phyloP scores from a whole-genome alignment of 1,140 invertebrate genomes.

The Drosophila lacteicornis region DNA sequence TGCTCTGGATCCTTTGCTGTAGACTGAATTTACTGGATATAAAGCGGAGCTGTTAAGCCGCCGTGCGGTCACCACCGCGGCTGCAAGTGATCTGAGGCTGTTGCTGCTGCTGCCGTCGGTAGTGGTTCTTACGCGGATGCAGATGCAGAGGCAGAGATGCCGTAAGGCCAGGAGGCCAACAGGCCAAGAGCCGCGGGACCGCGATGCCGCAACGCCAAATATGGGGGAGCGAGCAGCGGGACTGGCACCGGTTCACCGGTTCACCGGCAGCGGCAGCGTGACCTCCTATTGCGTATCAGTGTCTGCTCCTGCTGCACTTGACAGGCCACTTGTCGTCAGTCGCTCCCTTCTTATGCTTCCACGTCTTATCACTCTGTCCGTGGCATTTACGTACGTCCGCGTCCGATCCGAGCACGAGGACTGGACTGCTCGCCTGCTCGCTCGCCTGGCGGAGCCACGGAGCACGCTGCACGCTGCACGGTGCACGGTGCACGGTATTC shows the following conservation, averaged over 20 bases:
- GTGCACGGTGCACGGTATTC: constrained; percentile 4
- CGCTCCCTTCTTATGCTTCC: constrained; percentile 1
- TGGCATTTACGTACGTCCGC: constrained; percentile 26
- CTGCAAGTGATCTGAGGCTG: constrained; percentile 18
- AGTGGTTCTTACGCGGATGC: constrained; percentile 7
- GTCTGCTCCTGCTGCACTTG: constrained; percentile 40
- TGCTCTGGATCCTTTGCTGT: background rate
- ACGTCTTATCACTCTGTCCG: background rate
- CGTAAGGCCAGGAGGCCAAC: background rate
- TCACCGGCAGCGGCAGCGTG: background rate
- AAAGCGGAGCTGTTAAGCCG: constrained; percentile 33
- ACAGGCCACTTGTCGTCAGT: constrained; percentile 36
- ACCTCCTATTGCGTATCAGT: constrained; percentile 39
- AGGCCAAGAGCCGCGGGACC: background rate
- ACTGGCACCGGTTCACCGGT: background rate
- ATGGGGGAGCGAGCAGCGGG: background rate
- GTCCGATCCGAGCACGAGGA: constrained; percentile 20
- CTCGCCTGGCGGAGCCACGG: background rate
- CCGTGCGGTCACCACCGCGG: constrained; percentile 19
- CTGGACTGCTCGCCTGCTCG: constrained; percentile 8
- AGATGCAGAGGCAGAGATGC: background rate
- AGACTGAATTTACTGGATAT: background rate
- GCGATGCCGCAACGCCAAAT: background rate
- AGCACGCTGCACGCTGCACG: background rate
- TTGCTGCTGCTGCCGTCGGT: background rate